These are phyloP conservation scores for Orthosia gothica DNA, from an alignment of 2,888 invertebrate genomes.

Conservation along the genomic window DNA sequence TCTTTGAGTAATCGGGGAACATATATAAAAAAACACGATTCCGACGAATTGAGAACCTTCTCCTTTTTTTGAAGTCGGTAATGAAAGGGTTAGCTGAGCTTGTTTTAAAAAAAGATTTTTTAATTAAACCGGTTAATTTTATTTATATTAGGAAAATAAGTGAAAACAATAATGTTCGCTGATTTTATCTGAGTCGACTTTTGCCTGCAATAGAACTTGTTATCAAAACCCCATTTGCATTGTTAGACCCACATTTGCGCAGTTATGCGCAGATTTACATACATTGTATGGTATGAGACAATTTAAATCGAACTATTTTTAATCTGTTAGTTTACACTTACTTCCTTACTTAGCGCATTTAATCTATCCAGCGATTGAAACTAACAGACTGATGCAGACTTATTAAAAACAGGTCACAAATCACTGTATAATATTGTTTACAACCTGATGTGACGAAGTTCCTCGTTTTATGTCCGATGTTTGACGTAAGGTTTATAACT, in stretches of 20 bases:
- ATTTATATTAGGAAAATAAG: too few species aligned
- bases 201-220: background rate
- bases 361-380: background rate
- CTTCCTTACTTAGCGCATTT: conserved; percentile 1
- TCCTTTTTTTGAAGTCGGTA: too few species aligned
- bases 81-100: too few species aligned
- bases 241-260: too few species aligned
- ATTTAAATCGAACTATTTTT: conserved; percentile 11
- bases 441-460: conserved; percentile 9
- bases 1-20: too few species aligned
- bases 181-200: background rate
- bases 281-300: background rate
- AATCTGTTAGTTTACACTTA: background rate
- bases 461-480: conserved; percentile 18
- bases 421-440: conserved; percentile 32
- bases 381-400: background rate
- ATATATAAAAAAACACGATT: too few species aligned
- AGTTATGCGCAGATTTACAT: background rate
- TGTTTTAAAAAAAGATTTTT: too few species aligned
- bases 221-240: too few species aligned
- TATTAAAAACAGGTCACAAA: conserved; percentile 23
- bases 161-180: background rate
- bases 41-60: too few species aligned
- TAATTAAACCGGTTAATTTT: too few species aligned
- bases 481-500: conserved; percentile 40